phyloP scores from a whole-genome alignment of 2,797 vertebrate genomes.

The Pangasius krempfi region DNA sequence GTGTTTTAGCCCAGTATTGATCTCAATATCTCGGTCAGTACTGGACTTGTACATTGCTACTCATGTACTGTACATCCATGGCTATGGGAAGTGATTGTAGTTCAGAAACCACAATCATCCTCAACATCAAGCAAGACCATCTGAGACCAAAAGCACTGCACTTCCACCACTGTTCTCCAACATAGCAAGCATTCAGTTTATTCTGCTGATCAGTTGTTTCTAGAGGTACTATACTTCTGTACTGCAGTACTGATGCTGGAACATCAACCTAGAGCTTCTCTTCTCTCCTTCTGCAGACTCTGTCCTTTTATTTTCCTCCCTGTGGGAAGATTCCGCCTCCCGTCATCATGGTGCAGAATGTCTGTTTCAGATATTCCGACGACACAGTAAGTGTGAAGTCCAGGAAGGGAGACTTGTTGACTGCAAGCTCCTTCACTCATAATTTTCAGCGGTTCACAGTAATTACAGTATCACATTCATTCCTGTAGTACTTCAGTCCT shows the following conservation, averaged over 20 bases:
- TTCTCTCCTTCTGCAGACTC: conserved; percentile 76
- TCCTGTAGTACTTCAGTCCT: neutral
- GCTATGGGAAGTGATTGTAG: neutral
- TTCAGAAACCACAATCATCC: neutral
- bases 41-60: neutral
- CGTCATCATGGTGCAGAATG: conserved; percentile 99
- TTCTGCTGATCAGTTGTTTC: neutral
- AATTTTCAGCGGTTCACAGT: neutral
- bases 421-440: neutral
- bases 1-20: neutral
- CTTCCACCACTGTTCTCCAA: neutral
- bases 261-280: neutral
- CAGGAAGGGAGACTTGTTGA: neutral
- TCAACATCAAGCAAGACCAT: neutral
- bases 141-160: neutral
- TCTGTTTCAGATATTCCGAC: conserved; percentile 94
- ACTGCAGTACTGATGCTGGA: too few relatives aligned
- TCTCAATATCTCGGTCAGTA: neutral
- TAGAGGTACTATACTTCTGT: neutral
- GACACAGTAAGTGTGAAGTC: conserved; percentile 80
- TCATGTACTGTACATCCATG: neutral
- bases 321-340: conserved; percentile 99
- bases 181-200: neutral
- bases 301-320: conserved; percentile 95
- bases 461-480: neutral